Percentiles rank a stretch among this genome's conserved stretches.
phyloP scores from a whole-genome alignment of 2,888 invertebrate species.

The Scaptomyza reducta region DNA sequence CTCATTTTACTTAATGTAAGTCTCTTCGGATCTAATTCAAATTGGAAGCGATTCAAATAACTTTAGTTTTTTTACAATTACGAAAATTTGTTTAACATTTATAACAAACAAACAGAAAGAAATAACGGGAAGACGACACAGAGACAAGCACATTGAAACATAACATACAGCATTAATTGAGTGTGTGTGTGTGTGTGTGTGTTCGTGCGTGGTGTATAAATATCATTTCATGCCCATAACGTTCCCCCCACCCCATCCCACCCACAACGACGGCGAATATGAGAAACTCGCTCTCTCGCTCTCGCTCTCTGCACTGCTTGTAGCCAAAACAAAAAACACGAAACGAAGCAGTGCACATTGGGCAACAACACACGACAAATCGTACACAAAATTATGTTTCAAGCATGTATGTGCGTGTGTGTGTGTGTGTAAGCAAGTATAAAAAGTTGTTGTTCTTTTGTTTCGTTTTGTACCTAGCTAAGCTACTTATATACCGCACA shows the following conservation, averaged over 20 bases:
- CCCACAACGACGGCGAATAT: neutral
- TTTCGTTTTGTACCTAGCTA: conserved; percentile 22
- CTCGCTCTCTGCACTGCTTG: conserved; percentile 13
- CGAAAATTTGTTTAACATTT: neutral
- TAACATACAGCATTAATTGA: conserved; percentile 3
- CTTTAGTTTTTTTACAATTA: neutral
- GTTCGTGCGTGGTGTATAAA: neutral
- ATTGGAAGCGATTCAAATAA: conserved; percentile 22
- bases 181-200: neutral
- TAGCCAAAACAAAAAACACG: conserved; percentile 8
- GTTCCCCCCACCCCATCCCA: neutral
- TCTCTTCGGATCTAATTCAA: conserved; percentile 2
- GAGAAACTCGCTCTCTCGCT: conserved; percentile 9
- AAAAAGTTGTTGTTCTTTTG: neutral
- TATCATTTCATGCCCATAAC: neutral
- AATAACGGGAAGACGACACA: conserved; percentile 15
- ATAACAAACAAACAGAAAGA: neutral
- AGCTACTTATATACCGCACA: conserved; percentile 25
- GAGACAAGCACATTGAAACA: conserved; percentile 18
- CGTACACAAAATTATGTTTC: neutral
- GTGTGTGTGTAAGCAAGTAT: neutral
- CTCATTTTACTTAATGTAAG: conserved; percentile 4
- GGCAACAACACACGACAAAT: conserved; percentile 3
- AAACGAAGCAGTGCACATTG: conserved; percentile 23
- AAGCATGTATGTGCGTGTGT: conserved; percentile 2